Evolutionary conservation across 2,113 vertebrate species (phyloP).

Genomic region (Cacatua alba): DNA sequence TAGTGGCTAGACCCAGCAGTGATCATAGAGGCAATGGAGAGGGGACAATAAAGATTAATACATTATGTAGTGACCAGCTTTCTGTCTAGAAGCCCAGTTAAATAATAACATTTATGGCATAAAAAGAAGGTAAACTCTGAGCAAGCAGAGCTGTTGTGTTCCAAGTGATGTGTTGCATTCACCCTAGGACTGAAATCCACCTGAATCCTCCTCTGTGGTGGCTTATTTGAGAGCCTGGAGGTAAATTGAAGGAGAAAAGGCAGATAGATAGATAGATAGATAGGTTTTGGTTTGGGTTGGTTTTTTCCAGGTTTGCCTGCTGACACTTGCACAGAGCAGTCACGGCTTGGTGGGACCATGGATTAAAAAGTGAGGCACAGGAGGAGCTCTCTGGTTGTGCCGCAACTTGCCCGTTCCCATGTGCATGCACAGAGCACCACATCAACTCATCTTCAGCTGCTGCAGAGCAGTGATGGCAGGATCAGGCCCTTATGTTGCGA

Average conservation of each 20-base stretch:
- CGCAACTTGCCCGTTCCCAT: background rate
- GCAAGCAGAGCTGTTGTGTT: background rate
- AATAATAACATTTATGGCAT: background rate
- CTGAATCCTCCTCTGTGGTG: background rate
- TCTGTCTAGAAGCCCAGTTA: background rate
- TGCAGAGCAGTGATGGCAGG: background rate
- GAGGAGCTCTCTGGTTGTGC: background rate
- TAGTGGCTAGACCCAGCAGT: background rate
- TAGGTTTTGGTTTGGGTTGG: background rate
- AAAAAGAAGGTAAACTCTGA: background rate
- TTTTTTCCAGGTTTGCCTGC: background rate
- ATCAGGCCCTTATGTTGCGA: background rate
- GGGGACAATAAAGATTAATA: background rate
- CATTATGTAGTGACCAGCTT: background rate
- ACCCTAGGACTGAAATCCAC: background rate
- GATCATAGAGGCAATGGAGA: background rate
- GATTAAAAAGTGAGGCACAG: background rate
- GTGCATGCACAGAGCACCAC: rapidly evolving
- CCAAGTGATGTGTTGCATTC: background rate
- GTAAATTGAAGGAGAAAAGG: background rate
- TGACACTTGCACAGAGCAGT: background rate
- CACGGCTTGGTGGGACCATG: rapidly evolving
- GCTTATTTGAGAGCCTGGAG: background rate
- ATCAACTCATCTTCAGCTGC: rapidly evolving
- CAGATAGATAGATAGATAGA: rapidly evolving